Evolutionary conservation across 2,113 vertebrate genomes (phyloP), one percentile per base, ranked within the genome.

Genomic region (Pomatorhinus ruficollis): DNA sequence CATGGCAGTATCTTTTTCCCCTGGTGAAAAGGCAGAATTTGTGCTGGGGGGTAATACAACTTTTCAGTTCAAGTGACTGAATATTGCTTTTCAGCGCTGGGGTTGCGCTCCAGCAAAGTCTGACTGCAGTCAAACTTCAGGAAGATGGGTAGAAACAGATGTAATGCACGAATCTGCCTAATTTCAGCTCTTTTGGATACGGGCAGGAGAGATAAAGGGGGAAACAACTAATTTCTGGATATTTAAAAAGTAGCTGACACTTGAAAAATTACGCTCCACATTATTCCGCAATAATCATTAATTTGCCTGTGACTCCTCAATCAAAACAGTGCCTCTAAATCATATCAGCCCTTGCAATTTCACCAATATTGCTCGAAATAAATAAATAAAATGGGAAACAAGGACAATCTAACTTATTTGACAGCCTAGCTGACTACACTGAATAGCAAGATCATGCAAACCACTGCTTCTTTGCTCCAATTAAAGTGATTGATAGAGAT

Each of bases 401-500:
- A 65, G 69, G 44, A 65, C 80, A 69, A 89, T 71, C 65, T 60
- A 90, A 64, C 84, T 96, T 76, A 14, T 11, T 42, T 87, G 87
- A 82, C 70, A 96, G 66, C 50, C 71, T 52, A 72, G 71, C 82
- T 94, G 85, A 88, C 88, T 86, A 54, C 59, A 91, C 54, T 59
- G 68, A 94, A 90, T 44, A 90, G 59, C 42, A 83, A 53, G 52
- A 69, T 81, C 68, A 68, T 56, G 83, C 33, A 89, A 91, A 80
- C 18, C 3, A 6, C 63, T 76, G 54, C 59, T 85, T 90, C 64
- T 77, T 87, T 79, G 6, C 33, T 93, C 87, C 78, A 96, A 87
- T 96, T 96, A 93, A 80, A 80, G 70, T 93, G 84, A 94, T 72
- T 93, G 89, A 94, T 94, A 50, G 93, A 89, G 91, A 79, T n/a